Percentiles rank a stretch among this genome's conserved stretches.
Conservation (phyloP, 2,888 invertebrate species). For the Sinhomidia bicolor region DNA sequence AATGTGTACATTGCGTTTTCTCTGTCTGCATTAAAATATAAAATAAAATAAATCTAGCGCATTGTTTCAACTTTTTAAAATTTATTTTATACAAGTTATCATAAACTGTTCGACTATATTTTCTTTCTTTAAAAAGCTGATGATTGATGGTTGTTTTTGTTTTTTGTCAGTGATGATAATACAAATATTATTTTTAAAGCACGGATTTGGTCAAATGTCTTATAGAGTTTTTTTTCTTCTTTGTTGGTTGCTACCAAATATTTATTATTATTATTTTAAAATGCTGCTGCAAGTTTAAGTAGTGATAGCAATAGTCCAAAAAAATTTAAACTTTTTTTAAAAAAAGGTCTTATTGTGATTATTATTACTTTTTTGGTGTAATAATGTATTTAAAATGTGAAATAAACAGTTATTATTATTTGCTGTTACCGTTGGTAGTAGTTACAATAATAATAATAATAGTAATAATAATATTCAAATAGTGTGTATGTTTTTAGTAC, state of each 20-base stretch:
- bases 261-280: not conserved
- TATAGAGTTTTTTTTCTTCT: not conserved
- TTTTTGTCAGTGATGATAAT: not conserved
- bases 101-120: no score
- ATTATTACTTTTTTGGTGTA: not conserved
- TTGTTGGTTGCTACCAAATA: not conserved
- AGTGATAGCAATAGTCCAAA: no score
- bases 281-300: no score
- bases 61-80: no score
- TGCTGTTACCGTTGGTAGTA: not conserved
- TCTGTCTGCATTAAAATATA: no score
- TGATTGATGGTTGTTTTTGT: no score
- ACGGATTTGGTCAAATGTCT: slow-evolving; percentile 36
- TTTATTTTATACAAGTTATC: no score
- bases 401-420: not conserved
- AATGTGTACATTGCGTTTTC: no score
- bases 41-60: no score
- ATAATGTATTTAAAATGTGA: not conserved
- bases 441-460: not conserved
- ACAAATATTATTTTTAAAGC: slow-evolving; percentile 24
- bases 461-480: not conserved
- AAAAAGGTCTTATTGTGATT: no score
- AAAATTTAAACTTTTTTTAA: no score
- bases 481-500: not conserved
- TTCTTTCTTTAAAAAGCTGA: no score